A percentile compares a stretch with the other conserved stretches of the same genome.
phyloP scores from a whole-genome alignment of 92 coral and sea anemone genomes.

The Umimayanthus chanpuru region DNA sequence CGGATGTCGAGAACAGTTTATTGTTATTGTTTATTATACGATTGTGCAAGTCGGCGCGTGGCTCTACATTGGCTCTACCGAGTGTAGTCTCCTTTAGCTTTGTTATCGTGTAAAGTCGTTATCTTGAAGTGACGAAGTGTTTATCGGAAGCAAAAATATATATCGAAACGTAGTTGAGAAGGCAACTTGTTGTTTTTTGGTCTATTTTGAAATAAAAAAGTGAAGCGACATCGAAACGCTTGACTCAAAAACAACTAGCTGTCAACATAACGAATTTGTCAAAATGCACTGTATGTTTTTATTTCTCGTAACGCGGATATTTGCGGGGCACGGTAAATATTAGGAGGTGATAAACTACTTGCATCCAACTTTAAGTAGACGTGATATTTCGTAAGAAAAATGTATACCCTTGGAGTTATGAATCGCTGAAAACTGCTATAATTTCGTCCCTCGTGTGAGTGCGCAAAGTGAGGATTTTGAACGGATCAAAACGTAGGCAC shows the following conservation, averaged over 20 bases:
- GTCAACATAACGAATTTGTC: conserved; percentile 8
- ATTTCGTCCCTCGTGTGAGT: conserved; percentile 42
- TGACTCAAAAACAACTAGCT: background rate
- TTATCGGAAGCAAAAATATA: conserved; percentile 20
- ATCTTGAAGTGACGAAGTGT: conserved; percentile 25
- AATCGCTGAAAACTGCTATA: no score
- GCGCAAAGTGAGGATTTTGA: conserved; percentile 24
- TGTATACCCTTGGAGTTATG: no score
- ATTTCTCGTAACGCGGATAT: conserved; percentile 20
- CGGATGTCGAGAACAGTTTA: conserved; percentile 11
- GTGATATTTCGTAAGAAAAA: conserved; percentile 22
- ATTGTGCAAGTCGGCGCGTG: conserved; percentile 8
- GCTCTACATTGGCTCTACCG: conserved; percentile 16
- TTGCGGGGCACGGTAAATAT: conserved; percentile 40
- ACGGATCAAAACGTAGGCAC: no score
- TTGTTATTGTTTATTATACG: conserved; percentile 1
- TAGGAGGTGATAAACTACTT: conserved; percentile 37
- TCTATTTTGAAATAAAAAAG: conserved; percentile 12
- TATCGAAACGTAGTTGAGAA: conserved; percentile 14
- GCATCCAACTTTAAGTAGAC: conserved; percentile 38
- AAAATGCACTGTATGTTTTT: no score
- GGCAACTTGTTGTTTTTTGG: conserved; percentile 23
- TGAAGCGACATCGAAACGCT: conserved; percentile 22
- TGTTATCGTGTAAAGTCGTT: no score
- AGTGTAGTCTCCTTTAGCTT: conserved; percentile 20